phyloP scores from a whole-genome alignment of 2,888 invertebrate genomes.

The Chirona hameri region DNA sequence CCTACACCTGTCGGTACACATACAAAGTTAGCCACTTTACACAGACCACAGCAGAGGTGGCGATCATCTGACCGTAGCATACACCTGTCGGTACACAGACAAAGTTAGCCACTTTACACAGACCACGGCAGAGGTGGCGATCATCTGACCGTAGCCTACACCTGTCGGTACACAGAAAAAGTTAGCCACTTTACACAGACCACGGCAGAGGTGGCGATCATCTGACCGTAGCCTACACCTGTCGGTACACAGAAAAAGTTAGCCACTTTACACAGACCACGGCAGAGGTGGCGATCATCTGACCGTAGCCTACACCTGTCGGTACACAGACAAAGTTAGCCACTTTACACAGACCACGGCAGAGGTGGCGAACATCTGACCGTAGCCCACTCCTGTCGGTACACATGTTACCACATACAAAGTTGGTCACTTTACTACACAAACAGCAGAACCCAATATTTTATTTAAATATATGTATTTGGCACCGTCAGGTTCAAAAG shows the following conservation, averaged over 20 bases:
- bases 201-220: constrained; percentile 42
- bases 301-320: constrained; percentile 50
- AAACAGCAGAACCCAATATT: too few relatives aligned
- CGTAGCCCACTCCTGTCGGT: constrained; percentile 47
- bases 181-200: too few relatives aligned
- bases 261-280: too few relatives aligned
- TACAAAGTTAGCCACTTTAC: too few relatives aligned
- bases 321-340: too few relatives aligned
- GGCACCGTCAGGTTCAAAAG: too few relatives aligned
- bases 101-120: too few relatives aligned
- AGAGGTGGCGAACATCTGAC: constrained; percentile 46
- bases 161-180: constrained; percentile 39
- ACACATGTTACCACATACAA: too few relatives aligned
- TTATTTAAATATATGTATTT: too few relatives aligned
- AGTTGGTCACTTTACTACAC: too few relatives aligned
- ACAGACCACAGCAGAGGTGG: constrained; percentile 58
- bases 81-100: constrained; percentile 42
- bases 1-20: constrained; percentile 42
- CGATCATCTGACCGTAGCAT: constrained; percentile 51
- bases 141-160: constrained; percentile 51
- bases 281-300: constrained; percentile 51
- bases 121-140: constrained; percentile 56
- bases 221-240: constrained; percentile 51
- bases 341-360: too few relatives aligned
- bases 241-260: too few relatives aligned